Conservation (phyloP, 1,140 invertebrate species). For the Hycleus cichorii region DNA sequence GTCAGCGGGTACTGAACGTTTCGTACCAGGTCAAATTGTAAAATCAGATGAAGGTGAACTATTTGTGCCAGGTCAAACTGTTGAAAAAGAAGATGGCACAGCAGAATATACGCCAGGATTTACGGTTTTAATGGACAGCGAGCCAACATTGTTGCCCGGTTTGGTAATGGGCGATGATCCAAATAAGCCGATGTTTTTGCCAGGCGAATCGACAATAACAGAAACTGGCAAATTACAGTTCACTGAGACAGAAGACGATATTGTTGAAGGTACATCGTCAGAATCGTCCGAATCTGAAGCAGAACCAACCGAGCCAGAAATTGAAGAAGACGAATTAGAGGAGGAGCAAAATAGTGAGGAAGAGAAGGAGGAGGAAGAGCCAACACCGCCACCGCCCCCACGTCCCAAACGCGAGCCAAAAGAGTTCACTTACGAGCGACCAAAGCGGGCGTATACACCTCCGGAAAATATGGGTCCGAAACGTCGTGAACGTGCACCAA, state of each 20-base stretch:
- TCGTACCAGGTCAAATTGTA: constrained; percentile 55
- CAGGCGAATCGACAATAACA: constrained; percentile 50
- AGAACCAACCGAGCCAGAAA: constrained; percentile 21
- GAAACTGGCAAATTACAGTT: constrained; percentile 45
- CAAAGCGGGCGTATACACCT: constrained; percentile 26
- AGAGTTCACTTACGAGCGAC: constrained; percentile 35
- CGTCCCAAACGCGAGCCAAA: constrained; percentile 30
- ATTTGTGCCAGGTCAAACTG: constrained; percentile 66
- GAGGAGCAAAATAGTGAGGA: constrained; percentile 33
- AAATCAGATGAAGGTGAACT: constrained; percentile 56
- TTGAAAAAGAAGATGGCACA: constrained; percentile 53
- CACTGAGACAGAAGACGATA: constrained; percentile 35
- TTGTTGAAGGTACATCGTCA: constrained; percentile 8
- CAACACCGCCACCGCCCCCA: constrained; percentile 16
- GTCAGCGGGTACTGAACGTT: constrained; percentile 43
- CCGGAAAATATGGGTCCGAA: constrained; percentile 32
- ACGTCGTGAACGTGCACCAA: constrained; percentile 25
- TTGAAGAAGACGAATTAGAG: constrained; percentile 30
- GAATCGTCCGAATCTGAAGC: not conserved
- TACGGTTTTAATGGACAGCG: constrained; percentile 58
- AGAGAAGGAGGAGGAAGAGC: constrained; percentile 25
- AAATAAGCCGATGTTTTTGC: constrained; percentile 47
- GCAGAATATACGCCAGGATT: constrained; percentile 64
- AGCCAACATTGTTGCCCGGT: constrained; percentile 56
- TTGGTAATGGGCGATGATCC: constrained; percentile 40